Conservation (phyloP, 2,797 vertebrate species). For the Lophotriccus pileatus region DNA sequence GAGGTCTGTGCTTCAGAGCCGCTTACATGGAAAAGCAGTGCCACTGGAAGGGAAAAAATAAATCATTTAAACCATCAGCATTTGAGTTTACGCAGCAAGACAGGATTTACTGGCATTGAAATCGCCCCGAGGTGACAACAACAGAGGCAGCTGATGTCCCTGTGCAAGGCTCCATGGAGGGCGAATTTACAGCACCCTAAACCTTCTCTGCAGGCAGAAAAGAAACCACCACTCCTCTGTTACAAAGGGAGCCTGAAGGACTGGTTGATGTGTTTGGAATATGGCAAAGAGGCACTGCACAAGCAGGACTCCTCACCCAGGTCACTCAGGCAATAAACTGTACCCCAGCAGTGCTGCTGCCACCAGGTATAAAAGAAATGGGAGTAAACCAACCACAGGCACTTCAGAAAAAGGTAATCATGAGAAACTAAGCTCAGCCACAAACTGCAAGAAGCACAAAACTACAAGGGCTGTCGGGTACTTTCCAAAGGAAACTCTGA, state of each 20-base stretch:
- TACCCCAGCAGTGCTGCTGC: not conserved
- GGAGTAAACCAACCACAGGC: not conserved
- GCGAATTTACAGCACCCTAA: not conserved
- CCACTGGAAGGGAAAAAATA: not conserved
- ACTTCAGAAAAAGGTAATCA: not conserved
- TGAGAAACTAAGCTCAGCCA: not conserved
- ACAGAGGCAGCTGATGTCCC: not conserved
- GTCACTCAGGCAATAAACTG: not conserved
- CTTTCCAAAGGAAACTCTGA: constrained; percentile 36
- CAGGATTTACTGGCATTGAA: not conserved
- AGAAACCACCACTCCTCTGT: too few species aligned
- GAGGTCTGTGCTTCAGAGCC: not conserved
- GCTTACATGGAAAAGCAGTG: rapidly evolving
- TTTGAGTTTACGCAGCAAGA: not conserved
- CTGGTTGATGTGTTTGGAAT: rapidly evolving
- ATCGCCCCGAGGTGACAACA: not conserved
- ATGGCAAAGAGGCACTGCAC: rapidly evolving
- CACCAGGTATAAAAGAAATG: not conserved
- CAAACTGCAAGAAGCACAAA: rapidly evolving
- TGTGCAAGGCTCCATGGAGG: not conserved
- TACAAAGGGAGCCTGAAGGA: not conserved
- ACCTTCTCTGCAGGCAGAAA: not conserved
- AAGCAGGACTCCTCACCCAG: not conserved
- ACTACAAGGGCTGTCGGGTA: not conserved
- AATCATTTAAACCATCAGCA: not conserved